Base-by-base conservation (phyloP, 2,888 invertebrate species). In the Antheraea yamamai region DNA sequence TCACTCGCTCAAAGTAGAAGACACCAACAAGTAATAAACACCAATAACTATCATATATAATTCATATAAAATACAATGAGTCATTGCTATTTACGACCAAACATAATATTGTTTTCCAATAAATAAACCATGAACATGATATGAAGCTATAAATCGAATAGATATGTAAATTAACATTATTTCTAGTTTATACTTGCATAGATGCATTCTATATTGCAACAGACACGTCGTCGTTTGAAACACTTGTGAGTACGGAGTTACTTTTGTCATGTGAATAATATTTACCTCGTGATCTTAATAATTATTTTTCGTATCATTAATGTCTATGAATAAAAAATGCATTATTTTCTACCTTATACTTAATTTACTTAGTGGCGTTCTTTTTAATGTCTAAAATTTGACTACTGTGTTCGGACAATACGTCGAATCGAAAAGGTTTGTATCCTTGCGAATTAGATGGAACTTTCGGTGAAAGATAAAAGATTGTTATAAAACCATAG, bases 1-100 rank as follows among this genome's bases (percentile, higher is more conserved):
- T 12, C 47, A 47, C 47, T 47, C 47, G 47, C 2, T 47, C 47
- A 47, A 47, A 47, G 12, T 47, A 12, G 7, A 1, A 47, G 4
- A 47, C 2, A 30, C 30, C 18, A 55, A 18, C 2, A n/a, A 20
- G 7, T 55, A 55, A 55, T 55, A 61, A 23, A 61, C 8, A 61
- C 2, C 23, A 12, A 23, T 61, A 61, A 14, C 8, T 20, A 18
- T 4, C 23, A n/a, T n/a, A 61, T 23, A 61, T 61, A 61, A n/a
- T 61, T 61, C n/a, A 61, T 61, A 61, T 23, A 58, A 58, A 61
- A 61, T 61, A 61, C 23, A 61, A 23, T n/a, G n/a, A 61, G 61
- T 61, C 61, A 61, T 23, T 61, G 61, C 23, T 23, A 20, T 61
- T 55, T 61, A 61, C 61, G n/a, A 23, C 2, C 61, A 23, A 61